These are phyloP conservation scores for Harlomillsia oculata DNA, from an alignment of 1,140 invertebrate genomes.

Conservation along the genomic window DNA sequence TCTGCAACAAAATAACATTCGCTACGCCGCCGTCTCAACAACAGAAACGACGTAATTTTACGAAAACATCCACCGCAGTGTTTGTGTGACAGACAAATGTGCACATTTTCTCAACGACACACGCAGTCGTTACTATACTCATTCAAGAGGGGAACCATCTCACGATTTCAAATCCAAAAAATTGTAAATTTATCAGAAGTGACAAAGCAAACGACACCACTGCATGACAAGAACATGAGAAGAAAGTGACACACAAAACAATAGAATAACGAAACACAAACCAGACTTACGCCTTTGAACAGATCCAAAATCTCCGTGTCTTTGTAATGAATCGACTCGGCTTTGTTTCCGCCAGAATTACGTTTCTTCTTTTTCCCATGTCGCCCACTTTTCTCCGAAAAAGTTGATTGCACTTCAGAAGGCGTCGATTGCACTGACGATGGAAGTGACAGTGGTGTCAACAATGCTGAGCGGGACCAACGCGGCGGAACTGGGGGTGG, in stretches of 20 bases:
- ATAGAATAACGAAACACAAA: not conserved
- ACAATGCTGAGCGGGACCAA: constrained; percentile 32
- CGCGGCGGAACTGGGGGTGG: constrained; percentile 32
- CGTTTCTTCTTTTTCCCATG: constrained; percentile 27
- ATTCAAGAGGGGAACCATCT: too few relatives aligned
- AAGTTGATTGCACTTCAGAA: constrained; percentile 33
- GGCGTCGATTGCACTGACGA: constrained; percentile 34
- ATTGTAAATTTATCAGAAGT: too few relatives aligned
- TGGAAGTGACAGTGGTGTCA: constrained; percentile 28
- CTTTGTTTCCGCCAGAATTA: constrained; percentile 23
- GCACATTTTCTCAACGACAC: too few relatives aligned
- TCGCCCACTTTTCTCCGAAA: constrained; percentile 31
- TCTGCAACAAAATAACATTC: too few relatives aligned
- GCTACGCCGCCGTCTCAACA: too few relatives aligned
- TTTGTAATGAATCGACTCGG: constrained; percentile 35
- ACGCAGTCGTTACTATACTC: too few relatives aligned
- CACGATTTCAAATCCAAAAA: too few relatives aligned
- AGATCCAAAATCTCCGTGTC: constrained; percentile 33
- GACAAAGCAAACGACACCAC: not conserved
- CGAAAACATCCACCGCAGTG: too few relatives aligned
- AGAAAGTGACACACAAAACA: not conserved
- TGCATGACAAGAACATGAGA: not conserved
- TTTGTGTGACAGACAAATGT: too few relatives aligned
- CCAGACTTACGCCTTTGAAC: constrained; percentile 33
- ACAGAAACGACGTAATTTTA: too few relatives aligned